phyloP scores from a whole-genome alignment of 2,888 invertebrate species.

The Drosophila flavopinicola region DNA sequence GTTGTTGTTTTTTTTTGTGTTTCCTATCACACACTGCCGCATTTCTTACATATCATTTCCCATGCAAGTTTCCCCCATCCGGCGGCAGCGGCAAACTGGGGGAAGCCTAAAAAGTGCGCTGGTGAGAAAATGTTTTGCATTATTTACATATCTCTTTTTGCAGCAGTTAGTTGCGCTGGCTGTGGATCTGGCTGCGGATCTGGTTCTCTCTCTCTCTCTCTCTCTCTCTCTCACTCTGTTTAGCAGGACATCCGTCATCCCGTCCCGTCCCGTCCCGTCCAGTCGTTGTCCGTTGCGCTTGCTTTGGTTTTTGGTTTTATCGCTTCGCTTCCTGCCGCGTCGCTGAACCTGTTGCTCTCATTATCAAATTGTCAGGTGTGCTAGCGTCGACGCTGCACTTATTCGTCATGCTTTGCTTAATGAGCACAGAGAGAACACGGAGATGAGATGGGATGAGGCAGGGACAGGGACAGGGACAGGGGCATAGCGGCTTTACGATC shows the following conservation, averaged over 20 bases:
- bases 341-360: conserved; percentile 72
- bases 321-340: conserved; percentile 77
- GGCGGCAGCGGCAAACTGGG: conserved; percentile 46
- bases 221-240: conserved; percentile 25
- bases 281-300: conserved; percentile 67
- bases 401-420: conserved; percentile 77
- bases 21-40: conserved; percentile 49
- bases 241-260: conserved; percentile 76
- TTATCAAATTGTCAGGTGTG: conserved; percentile 80
- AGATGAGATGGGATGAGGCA: too few relatives aligned
- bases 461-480: background rate
- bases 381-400: conserved; percentile 60
- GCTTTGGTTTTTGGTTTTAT: conserved; percentile 75
- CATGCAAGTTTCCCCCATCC: conserved; percentile 58
- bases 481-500: conserved; percentile 22
- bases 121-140: conserved; percentile 80
- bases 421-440: conserved; percentile 55
- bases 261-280: too few relatives aligned
- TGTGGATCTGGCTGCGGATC: conserved; percentile 3
- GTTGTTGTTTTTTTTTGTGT: conserved; percentile 7
- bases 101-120: conserved; percentile 75
- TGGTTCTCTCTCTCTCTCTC: conserved; percentile 31
- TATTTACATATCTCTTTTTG: conserved; percentile 56
- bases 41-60: conserved; percentile 74
- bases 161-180: conserved; percentile 33